Conservation (phyloP, 2,797 vertebrate species). For the Rhodeus uyekii region DNA sequence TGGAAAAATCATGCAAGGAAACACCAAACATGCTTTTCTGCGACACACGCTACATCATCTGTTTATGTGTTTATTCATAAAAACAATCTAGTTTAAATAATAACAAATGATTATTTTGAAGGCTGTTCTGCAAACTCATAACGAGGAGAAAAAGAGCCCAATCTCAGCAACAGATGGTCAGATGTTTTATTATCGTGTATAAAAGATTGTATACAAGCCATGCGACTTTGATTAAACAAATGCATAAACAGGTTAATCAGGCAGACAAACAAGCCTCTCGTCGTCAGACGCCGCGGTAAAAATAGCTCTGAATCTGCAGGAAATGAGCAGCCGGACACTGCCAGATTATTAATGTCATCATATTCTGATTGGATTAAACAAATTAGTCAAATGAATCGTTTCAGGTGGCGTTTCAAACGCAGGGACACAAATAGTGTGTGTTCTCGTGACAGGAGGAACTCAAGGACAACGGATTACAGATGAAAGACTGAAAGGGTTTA, state of each 20-base stretch:
- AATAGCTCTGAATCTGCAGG: background rate
- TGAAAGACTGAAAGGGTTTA: background rate
- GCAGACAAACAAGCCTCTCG: conserved; percentile 32
- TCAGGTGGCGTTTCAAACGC: background rate
- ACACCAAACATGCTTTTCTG: background rate
- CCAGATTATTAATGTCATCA: conserved; percentile 2
- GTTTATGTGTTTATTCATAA: background rate
- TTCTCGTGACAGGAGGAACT: background rate
- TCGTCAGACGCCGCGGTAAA: background rate
- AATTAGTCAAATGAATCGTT: conserved; percentile 1
- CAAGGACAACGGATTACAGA: background rate
- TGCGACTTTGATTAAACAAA: conserved; percentile 48
- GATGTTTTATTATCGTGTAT: conserved; percentile 32
- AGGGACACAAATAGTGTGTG: background rate
- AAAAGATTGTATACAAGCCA: conserved; percentile 31
- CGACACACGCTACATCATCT: no score
- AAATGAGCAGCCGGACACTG: background rate
- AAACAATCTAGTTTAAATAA: background rate
- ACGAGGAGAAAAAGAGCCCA: background rate
- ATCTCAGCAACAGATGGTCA: conserved; percentile 37
- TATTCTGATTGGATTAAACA: background rate
- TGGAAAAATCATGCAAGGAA: background rate
- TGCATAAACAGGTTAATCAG: conserved; percentile 46
- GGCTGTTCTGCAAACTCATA: background rate
- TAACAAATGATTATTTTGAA: background rate